Evolutionary conservation across 2,113 vertebrate genomes (phyloP).

Genomic region (Zapornia atra): DNA sequence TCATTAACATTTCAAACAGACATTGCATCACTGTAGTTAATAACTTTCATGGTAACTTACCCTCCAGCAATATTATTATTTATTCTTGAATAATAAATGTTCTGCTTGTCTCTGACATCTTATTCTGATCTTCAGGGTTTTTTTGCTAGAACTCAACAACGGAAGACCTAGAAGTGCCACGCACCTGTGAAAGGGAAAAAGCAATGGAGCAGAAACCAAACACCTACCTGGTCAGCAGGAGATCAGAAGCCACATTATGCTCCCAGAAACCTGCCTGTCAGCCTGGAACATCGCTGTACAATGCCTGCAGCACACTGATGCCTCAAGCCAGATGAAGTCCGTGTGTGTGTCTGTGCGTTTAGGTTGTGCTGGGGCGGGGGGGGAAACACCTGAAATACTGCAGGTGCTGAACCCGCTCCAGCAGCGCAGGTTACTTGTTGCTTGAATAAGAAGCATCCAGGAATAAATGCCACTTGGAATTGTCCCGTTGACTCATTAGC

Average conservation of each 20-base stretch:
- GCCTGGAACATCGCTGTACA: not conserved
- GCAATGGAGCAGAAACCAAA: not conserved
- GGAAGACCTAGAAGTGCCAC: not conserved
- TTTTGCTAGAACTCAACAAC: rapidly evolving
- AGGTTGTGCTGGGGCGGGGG: not conserved
- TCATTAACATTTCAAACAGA: slow-evolving; percentile 49
- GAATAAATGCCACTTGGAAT: not conserved
- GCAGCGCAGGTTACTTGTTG: not conserved
- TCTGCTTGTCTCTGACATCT: not conserved
- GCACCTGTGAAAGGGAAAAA: not conserved
- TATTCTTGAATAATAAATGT: slow-evolving; percentile 11
- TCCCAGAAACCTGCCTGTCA: not conserved
- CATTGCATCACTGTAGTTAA: not conserved
- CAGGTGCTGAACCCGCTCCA: not conserved
- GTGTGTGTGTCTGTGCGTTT: not conserved
- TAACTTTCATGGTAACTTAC: not conserved
- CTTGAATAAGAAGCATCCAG: not conserved
- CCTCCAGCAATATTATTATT: slow-evolving; percentile 19
- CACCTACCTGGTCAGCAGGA: not conserved
- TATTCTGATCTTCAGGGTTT: not conserved
- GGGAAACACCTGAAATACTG: not conserved
- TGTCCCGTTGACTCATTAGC: not conserved
- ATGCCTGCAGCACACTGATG: not conserved
- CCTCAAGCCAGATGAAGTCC: not conserved
- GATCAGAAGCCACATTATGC: not conserved